These are phyloP conservation scores for Miichthys miiuy DNA, from an alignment of 2,797 vertebrate species.

Conservation along the genomic window DNA sequence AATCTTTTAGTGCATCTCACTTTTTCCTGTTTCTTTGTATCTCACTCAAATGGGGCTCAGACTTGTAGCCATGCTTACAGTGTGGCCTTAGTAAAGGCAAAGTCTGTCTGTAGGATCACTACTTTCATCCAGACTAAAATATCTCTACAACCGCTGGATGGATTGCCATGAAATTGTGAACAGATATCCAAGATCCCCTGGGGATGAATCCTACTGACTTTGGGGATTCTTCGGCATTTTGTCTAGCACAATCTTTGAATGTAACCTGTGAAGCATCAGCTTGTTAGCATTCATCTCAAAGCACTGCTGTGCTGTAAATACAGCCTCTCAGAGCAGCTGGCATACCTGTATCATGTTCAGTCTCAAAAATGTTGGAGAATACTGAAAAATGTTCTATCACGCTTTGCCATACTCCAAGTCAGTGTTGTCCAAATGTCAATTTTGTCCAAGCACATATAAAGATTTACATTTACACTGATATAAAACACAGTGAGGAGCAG, in stretches of 20 bases:
- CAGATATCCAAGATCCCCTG: neutral
- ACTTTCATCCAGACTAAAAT: neutral
- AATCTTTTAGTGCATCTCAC: neutral
- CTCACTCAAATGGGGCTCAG: neutral
- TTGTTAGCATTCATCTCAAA: neutral
- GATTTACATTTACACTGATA: neutral
- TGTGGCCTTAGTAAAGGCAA: neutral
- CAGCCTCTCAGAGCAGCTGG: neutral
- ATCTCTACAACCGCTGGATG: neutral
- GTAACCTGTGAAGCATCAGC: neutral
- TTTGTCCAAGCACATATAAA: neutral
- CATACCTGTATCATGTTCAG: neutral
- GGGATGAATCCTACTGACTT: neutral
- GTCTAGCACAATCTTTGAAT: neutral
- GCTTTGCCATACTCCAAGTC: neutral
- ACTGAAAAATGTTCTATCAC: neutral
- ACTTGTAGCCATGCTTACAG: neutral
- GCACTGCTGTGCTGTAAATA: neutral
- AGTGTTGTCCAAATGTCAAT: neutral
- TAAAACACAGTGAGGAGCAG: neutral
- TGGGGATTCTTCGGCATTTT: neutral
- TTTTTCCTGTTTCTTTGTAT: neutral
- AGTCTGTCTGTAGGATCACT: neutral
- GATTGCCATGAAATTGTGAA: neutral
- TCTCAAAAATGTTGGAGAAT: neutral